Evolutionary conservation across 2,113 vertebrate species (phyloP).

Genomic region (Xerus inauris): DNA sequence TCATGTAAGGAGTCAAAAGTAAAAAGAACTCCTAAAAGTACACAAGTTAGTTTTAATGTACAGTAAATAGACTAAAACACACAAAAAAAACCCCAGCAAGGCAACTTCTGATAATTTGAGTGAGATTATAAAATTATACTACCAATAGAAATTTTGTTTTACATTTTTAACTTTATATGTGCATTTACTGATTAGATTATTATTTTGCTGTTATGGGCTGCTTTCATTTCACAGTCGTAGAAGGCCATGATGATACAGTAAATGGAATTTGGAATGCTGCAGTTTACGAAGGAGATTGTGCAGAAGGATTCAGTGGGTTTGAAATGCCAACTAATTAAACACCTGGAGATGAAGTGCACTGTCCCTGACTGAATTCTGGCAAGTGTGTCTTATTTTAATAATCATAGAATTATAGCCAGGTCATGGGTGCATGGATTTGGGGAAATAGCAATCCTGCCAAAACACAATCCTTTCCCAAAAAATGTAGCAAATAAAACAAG

Average conservation of each 20-base stretch:
- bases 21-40: background rate
- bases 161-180: background rate
- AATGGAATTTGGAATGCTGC: constrained; percentile 31
- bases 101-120: constrained; percentile 31
- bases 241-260: constrained; percentile 9
- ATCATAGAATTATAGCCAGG: constrained; percentile 39
- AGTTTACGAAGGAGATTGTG: constrained; percentile 26
- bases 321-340: constrained; percentile 67
- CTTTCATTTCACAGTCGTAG: constrained; percentile 52
- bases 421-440: background rate
- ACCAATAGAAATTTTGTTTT: constrained; percentile 39
- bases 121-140: constrained; percentile 2
- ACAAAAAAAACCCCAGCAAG: background rate
- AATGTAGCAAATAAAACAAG: background rate
- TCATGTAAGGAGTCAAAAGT: background rate
- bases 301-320: constrained; percentile 23
- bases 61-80: constrained; percentile 24
- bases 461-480: background rate
- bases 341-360: constrained; percentile 47
- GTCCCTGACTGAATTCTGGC: constrained; percentile 42
- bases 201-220: constrained; percentile 24
- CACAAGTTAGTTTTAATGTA: background rate
- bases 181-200: constrained; percentile 8
- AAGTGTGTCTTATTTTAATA: constrained; percentile 55
- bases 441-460: constrained; percentile 40